phyloP scores from a whole-genome alignment of 2,113 vertebrate species.

The Pithys albifrons region DNA sequence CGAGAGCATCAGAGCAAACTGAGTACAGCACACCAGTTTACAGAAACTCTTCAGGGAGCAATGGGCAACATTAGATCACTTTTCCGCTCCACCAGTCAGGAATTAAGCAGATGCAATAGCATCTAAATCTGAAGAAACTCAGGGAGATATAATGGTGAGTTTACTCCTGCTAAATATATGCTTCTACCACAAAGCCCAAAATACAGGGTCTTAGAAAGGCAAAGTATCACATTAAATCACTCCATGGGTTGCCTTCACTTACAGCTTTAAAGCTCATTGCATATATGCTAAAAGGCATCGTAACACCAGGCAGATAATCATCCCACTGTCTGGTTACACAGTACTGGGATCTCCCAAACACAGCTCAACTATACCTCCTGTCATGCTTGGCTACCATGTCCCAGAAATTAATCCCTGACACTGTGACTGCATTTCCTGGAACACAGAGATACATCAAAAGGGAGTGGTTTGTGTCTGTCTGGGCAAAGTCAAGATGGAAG shows the following conservation, averaged over 20 bases:
- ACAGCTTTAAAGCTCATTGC: background rate
- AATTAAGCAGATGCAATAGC: background rate
- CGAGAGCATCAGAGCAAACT: background rate
- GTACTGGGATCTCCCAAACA: background rate
- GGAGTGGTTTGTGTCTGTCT: background rate
- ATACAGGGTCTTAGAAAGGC: background rate
- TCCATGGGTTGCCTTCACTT: background rate
- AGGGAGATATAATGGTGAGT: accelerated
- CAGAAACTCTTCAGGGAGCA: background rate
- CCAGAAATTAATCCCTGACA: background rate
- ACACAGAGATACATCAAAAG: background rate
- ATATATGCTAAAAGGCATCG: background rate
- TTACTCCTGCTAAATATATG: background rate
- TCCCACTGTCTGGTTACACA: too few species aligned
- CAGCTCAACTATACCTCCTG: background rate
- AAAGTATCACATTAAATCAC: background rate
- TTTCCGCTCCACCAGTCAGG: background rate
- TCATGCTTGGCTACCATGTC: background rate
- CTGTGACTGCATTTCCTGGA: background rate
- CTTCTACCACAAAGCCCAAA: background rate
- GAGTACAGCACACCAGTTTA: background rate
- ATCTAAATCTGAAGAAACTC: background rate
- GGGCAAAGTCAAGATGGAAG: background rate
- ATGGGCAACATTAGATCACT: background rate
- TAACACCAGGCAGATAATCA: background rate